Evolutionary conservation across 1,140 invertebrate species (phyloP), one percentile per base, ranked within the genome.

Genomic region (Psix sp.): DNA sequence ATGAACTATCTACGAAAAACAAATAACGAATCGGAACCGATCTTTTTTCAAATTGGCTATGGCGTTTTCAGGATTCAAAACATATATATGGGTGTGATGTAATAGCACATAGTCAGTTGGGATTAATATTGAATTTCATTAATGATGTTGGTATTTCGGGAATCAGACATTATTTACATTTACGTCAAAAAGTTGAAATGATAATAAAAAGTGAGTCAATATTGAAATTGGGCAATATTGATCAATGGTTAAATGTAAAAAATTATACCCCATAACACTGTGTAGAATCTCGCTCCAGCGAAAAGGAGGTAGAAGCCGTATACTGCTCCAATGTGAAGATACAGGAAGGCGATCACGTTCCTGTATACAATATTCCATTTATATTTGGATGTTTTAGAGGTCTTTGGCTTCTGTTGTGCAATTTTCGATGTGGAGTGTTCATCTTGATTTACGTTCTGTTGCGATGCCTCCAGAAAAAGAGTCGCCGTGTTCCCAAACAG

Each of bases 351-450:
- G 10, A 92, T 82, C 1, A 93, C 91, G 75, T 93, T 93, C 80
- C 91, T 89, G 91, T 92, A 93, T 1, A 92, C 91, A 68, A 95
- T 91, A 51, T 89, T 84, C 91, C 90, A 91, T 80, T 80, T 63
- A 46, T 90, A 89, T 18, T 82, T 82, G 6, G 78, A 15, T 11
- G 71, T 45, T 42, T 78, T 45, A 33, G 18, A 67, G 38, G 31
- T 78, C 62, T 78, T 79, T 79, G 62, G 31, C 60, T 70, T 68
- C 51, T 73, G 31, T 7, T 35, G 67, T 14, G 63, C 24, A 42
- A 71, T 59, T 38, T 79, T 77, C 2, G 75, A 54, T 3, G 29
- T 21, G 5, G n/a, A 21, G 20, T 29, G 54, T 9, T 80, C 76
- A 68, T 82, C 77, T 24, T 83, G 68, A 17, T 65, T 60, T 1